Percentiles rank a stretch among this genome's conserved stretches.
Conservation (phyloP, 35 echinoderm and acorn worm species). For the Ophiothrix spiculata region DNA sequence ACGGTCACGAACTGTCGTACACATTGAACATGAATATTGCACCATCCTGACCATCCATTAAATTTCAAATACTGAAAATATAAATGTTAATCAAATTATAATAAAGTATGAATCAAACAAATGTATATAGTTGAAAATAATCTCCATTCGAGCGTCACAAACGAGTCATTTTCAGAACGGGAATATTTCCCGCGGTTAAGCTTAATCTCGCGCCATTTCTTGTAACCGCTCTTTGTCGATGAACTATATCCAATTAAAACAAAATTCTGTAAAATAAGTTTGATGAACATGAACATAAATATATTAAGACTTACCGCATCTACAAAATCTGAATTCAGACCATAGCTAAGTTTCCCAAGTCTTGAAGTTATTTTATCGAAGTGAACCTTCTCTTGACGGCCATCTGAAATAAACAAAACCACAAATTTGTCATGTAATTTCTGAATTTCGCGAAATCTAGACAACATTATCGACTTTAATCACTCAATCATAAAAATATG, state of each 20-base stretch:
- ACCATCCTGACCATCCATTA: neutral
- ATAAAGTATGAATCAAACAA: neutral
- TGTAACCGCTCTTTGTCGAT: neutral
- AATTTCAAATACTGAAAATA: neutral
- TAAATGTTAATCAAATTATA: neutral
- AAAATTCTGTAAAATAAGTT: neutral
- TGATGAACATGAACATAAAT: neutral
- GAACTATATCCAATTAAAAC: neutral
- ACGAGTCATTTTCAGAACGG: neutral
- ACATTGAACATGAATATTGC: neutral
- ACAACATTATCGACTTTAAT: neutral
- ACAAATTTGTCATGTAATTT: neutral
- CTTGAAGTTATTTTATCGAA: conserved; percentile 97
- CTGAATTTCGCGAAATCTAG: neutral
- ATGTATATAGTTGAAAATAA: neutral
- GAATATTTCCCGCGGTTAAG: neutral
- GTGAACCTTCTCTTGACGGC: conserved; percentile 84
- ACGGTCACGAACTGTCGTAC: too few species aligned
- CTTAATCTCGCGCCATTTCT: neutral
- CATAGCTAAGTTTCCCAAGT: conserved; percentile 82
- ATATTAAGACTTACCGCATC: conserved; percentile 72
- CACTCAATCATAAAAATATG: neutral
- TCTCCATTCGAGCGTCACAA: neutral
- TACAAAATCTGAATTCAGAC: conserved; percentile 80
- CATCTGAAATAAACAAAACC: conserved; percentile 64